phyloP scores from a whole-genome alignment of 2,888 invertebrate species.

The Hedya salicella region DNA sequence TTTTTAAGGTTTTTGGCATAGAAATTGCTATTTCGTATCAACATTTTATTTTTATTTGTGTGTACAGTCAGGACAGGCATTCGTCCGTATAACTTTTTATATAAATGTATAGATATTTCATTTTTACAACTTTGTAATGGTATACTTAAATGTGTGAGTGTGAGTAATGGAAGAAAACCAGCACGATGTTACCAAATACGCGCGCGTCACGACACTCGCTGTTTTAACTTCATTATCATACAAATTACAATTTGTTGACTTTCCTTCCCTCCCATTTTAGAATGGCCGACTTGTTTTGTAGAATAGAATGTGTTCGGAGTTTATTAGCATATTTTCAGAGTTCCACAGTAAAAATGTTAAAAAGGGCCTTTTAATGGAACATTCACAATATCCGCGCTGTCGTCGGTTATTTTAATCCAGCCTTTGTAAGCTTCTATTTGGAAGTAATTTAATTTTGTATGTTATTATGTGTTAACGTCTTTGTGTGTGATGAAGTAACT shows the following conservation, averaged over 20 bases:
- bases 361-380: slow-evolving; percentile 27
- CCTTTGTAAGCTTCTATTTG: slow-evolving; percentile 28
- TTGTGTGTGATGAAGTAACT: not conserved
- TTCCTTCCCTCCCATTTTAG: slow-evolving; percentile 57
- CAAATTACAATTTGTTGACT: slow-evolving; percentile 76
- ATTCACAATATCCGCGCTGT: slow-evolving; percentile 11
- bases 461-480: slow-evolving; percentile 17
- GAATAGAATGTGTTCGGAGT: slow-evolving; percentile 38
- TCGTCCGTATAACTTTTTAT: too few relatives aligned
- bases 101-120: too few relatives aligned
- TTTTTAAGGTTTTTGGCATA: too few relatives aligned
- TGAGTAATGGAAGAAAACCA: not conserved
- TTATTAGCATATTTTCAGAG: slow-evolving; percentile 38
- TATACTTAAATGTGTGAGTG: too few relatives aligned
- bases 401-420: not conserved
- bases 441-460: slow-evolving; percentile 14
- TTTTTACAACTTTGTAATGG: too few relatives aligned
- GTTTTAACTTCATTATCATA: slow-evolving; percentile 75
- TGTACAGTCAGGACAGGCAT: too few relatives aligned
- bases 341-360: slow-evolving; percentile 24
- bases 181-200: slow-evolving; percentile 51
- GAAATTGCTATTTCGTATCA: too few relatives aligned
- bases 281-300: slow-evolving; percentile 48
- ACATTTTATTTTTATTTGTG: too few relatives aligned
- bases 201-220: slow-evolving; percentile 58